Percentiles rank a stretch among this genome's conserved stretches.
Conservation (phyloP, 2,113 vertebrate species). For the Neolamprologus sp. region DNA sequence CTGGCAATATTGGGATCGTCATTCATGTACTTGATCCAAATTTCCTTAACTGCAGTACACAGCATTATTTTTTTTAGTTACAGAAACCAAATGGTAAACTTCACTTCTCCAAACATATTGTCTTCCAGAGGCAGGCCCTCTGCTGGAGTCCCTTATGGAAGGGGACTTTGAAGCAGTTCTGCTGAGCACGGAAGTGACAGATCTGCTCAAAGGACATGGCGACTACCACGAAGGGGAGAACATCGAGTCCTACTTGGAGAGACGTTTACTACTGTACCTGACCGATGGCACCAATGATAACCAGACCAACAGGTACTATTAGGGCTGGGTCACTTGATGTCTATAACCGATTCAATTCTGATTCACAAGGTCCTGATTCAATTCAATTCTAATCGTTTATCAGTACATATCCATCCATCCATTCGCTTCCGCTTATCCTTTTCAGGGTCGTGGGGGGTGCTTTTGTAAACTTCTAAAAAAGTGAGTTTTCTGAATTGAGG, state of each 20-base stretch:
- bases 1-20: background rate
- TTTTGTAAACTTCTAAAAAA: background rate
- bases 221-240: conserved; percentile 62
- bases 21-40: background rate
- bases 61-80: background rate
- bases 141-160: conserved; percentile 77
- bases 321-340: background rate
- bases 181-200: conserved; percentile 65
- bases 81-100: background rate
- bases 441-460: rapidly evolving
- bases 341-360: background rate
- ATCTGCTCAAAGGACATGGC: conserved; percentile 69
- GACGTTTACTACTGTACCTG: conserved; percentile 76
- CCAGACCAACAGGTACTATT: conserved; percentile 72
- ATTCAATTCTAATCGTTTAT: rapidly evolving
- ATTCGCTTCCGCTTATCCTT: background rate
- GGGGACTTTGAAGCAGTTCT: conserved; percentile 80
- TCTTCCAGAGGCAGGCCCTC: conserved; percentile 68
- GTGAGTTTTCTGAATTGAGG: background rate
- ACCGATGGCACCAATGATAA: conserved; percentile 58
- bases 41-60: background rate
- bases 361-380: background rate
- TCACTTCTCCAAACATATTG: background rate
- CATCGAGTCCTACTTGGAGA: conserved; percentile 77
- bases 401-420: too few relatives aligned